A percentile compares a stretch with the other conserved stretches of the same genome.
Conservation (phyloP, 2,113 vertebrate genomes). For the Takifugu flavidus region DNA sequence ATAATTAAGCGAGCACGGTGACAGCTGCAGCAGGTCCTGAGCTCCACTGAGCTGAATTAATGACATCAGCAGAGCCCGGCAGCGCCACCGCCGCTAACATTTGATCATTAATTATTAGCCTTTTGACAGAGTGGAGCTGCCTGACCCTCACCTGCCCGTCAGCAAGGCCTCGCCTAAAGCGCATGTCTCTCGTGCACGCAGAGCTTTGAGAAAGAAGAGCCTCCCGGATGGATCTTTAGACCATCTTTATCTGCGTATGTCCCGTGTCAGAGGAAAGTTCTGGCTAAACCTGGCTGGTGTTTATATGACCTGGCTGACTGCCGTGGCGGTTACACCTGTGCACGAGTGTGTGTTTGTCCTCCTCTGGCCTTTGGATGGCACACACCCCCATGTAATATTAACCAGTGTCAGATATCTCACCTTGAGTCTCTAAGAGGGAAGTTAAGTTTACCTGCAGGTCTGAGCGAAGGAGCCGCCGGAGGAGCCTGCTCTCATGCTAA, state of each 20-base stretch:
- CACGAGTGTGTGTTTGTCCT: background rate
- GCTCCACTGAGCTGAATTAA: slow-evolving; percentile 94
- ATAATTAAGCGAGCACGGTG: slow-evolving; percentile 85
- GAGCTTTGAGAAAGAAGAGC: slow-evolving; percentile 14
- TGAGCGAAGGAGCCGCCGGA: slow-evolving; percentile 25
- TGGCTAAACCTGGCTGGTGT: no score
- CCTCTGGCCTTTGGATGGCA: slow-evolving; percentile 41
- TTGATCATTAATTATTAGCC: slow-evolving; percentile 69
- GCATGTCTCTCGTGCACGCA: background rate
- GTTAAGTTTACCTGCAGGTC: slow-evolving; percentile 60
- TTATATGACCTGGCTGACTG: slow-evolving; percentile 76
- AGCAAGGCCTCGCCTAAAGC: slow-evolving; percentile 42
- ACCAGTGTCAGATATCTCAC: slow-evolving; percentile 68
- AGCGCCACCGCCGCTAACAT: slow-evolving; percentile 52
- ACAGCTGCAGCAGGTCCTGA: slow-evolving; percentile 83
- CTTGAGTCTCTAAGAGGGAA: slow-evolving; percentile 40
- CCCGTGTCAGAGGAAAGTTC: no score
- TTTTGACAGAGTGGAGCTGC: slow-evolving; percentile 46
- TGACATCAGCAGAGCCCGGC: slow-evolving; percentile 83
- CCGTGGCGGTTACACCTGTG: slow-evolving; percentile 79
- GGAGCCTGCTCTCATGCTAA: slow-evolving; percentile 62
- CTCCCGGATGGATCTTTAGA: no score
- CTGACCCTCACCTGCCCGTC: background rate
- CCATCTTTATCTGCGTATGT: no score
- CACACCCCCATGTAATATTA: slow-evolving; percentile 70